phyloP scores from a whole-genome alignment of 2,113 vertebrate genomes.

The Tetrao urogallus region DNA sequence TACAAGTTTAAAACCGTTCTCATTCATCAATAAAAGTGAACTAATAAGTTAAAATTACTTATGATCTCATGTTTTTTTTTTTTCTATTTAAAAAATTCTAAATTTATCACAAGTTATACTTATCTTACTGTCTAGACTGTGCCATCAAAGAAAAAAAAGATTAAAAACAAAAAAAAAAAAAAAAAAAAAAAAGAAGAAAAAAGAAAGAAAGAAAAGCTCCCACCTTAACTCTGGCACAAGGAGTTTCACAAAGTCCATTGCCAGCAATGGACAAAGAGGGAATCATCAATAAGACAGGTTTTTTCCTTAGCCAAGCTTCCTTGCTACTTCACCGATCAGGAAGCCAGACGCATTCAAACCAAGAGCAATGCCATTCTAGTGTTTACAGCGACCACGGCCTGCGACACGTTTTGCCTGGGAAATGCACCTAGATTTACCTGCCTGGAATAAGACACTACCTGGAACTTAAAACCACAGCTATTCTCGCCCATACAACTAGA shows the following conservation, averaged over 20 bases:
- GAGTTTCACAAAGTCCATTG: slow-evolving; percentile 76
- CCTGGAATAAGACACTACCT: slow-evolving; percentile 10
- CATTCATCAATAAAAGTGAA: slow-evolving; percentile 67
- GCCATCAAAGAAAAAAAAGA: neutral
- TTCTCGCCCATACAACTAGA: neutral
- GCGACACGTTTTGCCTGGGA: neutral
- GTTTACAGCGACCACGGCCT: neutral
- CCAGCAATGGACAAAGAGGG: slow-evolving; percentile 80
- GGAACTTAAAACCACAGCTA: neutral
- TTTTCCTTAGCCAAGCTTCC: slow-evolving; percentile 52
- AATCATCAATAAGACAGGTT: slow-evolving; percentile 27
- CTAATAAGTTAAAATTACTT: slow-evolving; percentile 76
- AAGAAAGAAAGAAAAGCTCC: slow-evolving; percentile 57
- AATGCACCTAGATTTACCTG: neutral
- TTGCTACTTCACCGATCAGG: neutral
- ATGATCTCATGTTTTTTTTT: slow-evolving; percentile 18
- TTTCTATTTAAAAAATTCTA: slow-evolving; percentile 45
- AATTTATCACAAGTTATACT: slow-evolving; percentile 49
- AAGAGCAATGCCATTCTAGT: neutral
- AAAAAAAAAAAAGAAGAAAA: neutral
- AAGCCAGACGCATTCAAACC: neutral
- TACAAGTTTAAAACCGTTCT: slow-evolving; percentile 55
- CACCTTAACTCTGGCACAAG: slow-evolving; percentile 71
- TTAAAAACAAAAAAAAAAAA: neutral
- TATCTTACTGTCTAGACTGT: slow-evolving; percentile 59